A percentile compares a stretch with the other conserved stretches of the same genome.
These are phyloP conservation scores for Nilaparvata lugens DNA, from an alignment of 1,140 invertebrate species.

Conservation along the genomic window DNA sequence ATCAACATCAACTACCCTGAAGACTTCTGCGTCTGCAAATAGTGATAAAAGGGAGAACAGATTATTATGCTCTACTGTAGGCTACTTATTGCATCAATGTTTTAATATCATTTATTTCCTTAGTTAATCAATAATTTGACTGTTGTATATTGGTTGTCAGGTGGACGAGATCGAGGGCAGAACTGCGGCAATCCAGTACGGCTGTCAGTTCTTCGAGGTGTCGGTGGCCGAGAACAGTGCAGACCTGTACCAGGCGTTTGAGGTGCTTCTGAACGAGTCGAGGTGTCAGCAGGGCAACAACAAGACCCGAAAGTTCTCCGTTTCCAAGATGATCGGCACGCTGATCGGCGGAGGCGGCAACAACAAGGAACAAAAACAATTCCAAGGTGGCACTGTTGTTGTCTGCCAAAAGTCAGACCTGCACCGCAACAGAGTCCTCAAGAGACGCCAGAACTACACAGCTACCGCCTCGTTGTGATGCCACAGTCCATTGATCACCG, in stretches of 20 bases:
- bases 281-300: constrained; percentile 39
- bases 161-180: constrained; percentile 60
- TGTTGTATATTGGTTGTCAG: constrained; percentile 34
- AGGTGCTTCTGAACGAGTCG: constrained; percentile 53
- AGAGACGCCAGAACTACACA: constrained; percentile 44
- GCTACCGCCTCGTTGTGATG: constrained; percentile 46
- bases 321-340: constrained; percentile 69
- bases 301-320: constrained; percentile 56
- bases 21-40: too few relatives aligned
- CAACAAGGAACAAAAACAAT: constrained; percentile 30
- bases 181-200: constrained; percentile 49
- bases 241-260: constrained; percentile 57
- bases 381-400: constrained; percentile 43
- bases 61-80: too few relatives aligned
- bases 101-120: too few relatives aligned
- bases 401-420: constrained; percentile 46
- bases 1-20: too few relatives aligned
- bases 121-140: too few relatives aligned
- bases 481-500: not conserved
- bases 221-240: constrained; percentile 66
- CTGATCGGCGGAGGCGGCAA: constrained; percentile 45
- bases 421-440: constrained; percentile 43
- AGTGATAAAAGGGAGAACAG: too few relatives aligned
- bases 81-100: too few relatives aligned
- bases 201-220: constrained; percentile 62